phyloP scores from a whole-genome alignment of 2,888 invertebrate genomes.

The Mythimna lalbum region DNA sequence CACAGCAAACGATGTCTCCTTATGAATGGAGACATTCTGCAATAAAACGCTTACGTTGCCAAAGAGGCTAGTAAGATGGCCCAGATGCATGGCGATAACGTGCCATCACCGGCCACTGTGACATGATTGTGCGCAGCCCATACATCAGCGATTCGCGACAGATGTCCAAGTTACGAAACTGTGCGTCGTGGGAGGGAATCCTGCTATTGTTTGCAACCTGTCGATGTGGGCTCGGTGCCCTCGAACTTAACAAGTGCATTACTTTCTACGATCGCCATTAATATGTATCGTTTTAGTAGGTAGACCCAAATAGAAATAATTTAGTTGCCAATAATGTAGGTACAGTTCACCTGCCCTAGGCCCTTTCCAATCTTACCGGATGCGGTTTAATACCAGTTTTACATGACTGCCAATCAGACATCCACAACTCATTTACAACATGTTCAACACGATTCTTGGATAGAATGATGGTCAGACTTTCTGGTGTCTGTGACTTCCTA shows the following conservation, averaged over 20 bases:
- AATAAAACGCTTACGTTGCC: conserved; percentile 47
- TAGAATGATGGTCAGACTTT: too few relatives aligned
- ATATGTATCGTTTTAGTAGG: neutral
- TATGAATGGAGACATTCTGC: conserved; percentile 49
- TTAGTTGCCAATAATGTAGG: too few relatives aligned
- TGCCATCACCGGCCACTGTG: conserved; percentile 58
- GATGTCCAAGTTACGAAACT: conserved; percentile 80
- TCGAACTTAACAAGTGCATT: conserved; percentile 69
- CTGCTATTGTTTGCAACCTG: conserved; percentile 63
- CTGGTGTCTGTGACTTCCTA: too few relatives aligned
- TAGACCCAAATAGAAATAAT: neutral
- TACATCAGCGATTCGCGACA: conserved; percentile 80
- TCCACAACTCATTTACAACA: too few relatives aligned
- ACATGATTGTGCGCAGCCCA: conserved; percentile 74
- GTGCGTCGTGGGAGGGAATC: conserved; percentile 64
- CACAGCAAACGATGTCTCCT: neutral
- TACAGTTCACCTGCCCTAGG: too few relatives aligned
- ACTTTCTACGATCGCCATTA: conserved; percentile 65
- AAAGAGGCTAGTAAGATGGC: conserved; percentile 45
- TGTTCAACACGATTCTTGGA: too few relatives aligned
- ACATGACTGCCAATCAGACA: too few relatives aligned
- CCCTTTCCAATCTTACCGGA: too few relatives aligned
- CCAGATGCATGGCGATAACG: conserved; percentile 65
- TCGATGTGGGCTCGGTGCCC: conserved; percentile 52
- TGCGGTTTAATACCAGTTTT: too few relatives aligned